Evolutionary conservation across 2,113 vertebrate genomes (phyloP), one percentile per base, ranked within the genome.

Genomic region (Corythaeola cristata): DNA sequence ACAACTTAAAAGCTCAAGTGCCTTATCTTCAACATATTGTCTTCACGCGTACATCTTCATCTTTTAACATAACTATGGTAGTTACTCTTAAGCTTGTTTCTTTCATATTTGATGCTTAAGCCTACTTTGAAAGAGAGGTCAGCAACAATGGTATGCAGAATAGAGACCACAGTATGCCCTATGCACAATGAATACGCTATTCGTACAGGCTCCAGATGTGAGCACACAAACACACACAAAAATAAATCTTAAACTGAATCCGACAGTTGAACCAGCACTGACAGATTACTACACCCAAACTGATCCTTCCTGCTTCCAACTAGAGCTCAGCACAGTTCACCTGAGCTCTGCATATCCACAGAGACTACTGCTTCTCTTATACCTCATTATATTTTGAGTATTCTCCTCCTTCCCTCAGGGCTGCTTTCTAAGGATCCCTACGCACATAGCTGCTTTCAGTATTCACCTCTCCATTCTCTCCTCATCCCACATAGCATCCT

Each of bases 171-270:
- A 32, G 30, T 1, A 67, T 3, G 26, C 23, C 63, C 55, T n/a
- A 18, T 13, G 35, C 76, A 47, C 63, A 81, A 27, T 1, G 3
- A 74, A 59, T 12, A 4, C 0, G 0, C 11, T 28, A 27, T 24
- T 77, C 32, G 50, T 45, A 81, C 22, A 63, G 50, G 64, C 11
- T 84, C 37, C 59, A 84, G 47, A 47, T 27, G 13, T 1, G 12
- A 81, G 30, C 52, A 39, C 32, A 52, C 37, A 32, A n/a, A 55
- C 21, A 47, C 5, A 44, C 9, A 8, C 9, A 45, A 7, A 22
- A 37, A 49, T 49, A 62, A 30, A 55, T 7, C 27, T 41, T 37
- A 22, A 83, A 53, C 14, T 9, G 17, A 92, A 85, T 15, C 33
- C 3, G 5, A 32, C n/a, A 55, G 18, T 27, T 20, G 39, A 8